These are phyloP conservation scores for Zaprionus obscuricornis DNA, from an alignment of 2,888 invertebrate genomes.

Conservation along the genomic window DNA sequence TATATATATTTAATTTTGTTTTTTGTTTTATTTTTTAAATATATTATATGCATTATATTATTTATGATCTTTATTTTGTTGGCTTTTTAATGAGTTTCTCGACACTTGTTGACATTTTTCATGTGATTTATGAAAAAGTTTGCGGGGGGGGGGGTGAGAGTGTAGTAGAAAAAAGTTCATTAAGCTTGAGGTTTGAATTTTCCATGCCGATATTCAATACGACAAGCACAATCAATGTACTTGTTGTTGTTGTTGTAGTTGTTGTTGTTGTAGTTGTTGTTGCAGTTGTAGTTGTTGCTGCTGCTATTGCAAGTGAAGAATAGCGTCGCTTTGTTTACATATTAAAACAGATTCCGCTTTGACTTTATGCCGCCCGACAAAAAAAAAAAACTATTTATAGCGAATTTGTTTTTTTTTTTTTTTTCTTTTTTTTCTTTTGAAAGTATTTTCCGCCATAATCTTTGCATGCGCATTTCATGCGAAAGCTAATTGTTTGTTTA, in stretches of 20 bases:
- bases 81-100: conserved; percentile 55
- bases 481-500: conserved; percentile 66
- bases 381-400: conserved; percentile 36
- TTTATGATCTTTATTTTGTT: not conserved
- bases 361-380: conserved; percentile 51
- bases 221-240: conserved; percentile 27
- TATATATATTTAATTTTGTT: conserved; percentile 7
- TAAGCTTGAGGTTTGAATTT: too few species aligned
- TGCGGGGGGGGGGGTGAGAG: too few species aligned
- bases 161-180: too few species aligned
- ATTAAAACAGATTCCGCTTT: conserved; percentile 29
- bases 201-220: conserved; percentile 25
- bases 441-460: conserved; percentile 39
- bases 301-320: conserved; percentile 31
- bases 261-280: too few species aligned
- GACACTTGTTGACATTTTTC: conserved; percentile 58
- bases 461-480: conserved; percentile 58
- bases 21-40: conserved; percentile 36
- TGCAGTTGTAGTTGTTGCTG: conserved; percentile 28
- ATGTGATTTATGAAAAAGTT: conserved; percentile 42
- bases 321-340: conserved; percentile 35
- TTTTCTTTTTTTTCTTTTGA: too few species aligned
- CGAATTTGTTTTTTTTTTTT: too few species aligned
- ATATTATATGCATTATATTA: conserved; percentile 22
- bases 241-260: conserved; percentile 21